Percentiles rank a stretch among this genome's conserved stretches.
These are phyloP conservation scores for Buphagus erythrorhynchus DNA, from an alignment of 2,797 vertebrate genomes.

Conservation along the genomic window DNA sequence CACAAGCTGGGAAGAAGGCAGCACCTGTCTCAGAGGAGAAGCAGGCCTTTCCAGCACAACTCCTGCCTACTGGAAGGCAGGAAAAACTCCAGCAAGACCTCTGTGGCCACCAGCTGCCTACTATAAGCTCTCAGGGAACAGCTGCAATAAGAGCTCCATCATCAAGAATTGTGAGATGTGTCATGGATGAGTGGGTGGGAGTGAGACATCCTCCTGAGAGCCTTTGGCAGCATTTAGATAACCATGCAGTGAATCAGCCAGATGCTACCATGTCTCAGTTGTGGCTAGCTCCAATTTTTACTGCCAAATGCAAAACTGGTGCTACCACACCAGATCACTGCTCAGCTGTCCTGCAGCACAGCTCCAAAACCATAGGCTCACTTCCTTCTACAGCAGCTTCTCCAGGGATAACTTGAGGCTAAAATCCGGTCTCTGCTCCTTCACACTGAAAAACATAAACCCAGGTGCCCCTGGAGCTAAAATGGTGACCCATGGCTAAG, in stretches of 20 bases:
- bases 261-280: background rate
- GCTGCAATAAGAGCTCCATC: background rate
- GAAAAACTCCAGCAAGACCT: background rate
- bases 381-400: background rate
- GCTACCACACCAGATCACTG: background rate
- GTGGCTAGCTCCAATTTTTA: background rate
- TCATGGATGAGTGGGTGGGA: background rate
- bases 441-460: background rate
- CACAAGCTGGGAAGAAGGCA: background rate
- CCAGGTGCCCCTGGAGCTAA: background rate
- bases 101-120: fast-evolving
- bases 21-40: background rate
- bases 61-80: background rate
- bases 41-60: background rate
- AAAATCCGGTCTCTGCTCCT: background rate
- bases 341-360: background rate
- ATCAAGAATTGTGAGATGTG: background rate
- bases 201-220: background rate
- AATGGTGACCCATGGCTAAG: fast-evolving
- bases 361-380: background rate
- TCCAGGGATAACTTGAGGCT: background rate
- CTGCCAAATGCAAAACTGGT: background rate
- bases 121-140: background rate
- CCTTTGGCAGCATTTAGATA: background rate
- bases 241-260: background rate